These are phyloP conservation scores for Cheilinus undulatus DNA, from an alignment of 2,113 vertebrate species.

Conservation along the genomic window DNA sequence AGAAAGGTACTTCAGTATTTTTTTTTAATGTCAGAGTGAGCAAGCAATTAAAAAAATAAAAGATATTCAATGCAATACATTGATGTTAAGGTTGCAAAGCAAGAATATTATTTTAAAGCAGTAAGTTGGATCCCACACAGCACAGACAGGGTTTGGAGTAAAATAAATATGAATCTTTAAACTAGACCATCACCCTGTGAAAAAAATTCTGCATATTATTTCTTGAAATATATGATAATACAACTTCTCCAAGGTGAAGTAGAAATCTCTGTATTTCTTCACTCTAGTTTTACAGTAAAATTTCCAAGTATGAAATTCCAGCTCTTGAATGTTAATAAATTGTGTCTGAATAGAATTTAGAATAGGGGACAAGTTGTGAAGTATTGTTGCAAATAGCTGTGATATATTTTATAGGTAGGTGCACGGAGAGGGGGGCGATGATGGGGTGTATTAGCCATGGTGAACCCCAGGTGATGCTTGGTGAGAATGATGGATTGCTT, in stretches of 20 bases:
- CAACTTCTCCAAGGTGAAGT: background rate
- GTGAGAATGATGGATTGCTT: slow-evolving; percentile 44
- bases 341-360: background rate
- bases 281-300: background rate
- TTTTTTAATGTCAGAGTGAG: too few relatives aligned
- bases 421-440: slow-evolving; percentile 11
- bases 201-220: background rate
- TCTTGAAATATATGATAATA: background rate
- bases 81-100: background rate
- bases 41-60: too few relatives aligned
- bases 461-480: slow-evolving; percentile 25
- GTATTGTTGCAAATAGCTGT: background rate
- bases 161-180: too few relatives aligned
- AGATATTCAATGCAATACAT: too few relatives aligned
- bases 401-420: slow-evolving; percentile 11
- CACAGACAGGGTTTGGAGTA: too few relatives aligned
- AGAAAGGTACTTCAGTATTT: too few relatives aligned
- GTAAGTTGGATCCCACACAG: background rate
- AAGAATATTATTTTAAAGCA: background rate
- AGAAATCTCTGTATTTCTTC: background rate
- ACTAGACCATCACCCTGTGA: background rate
- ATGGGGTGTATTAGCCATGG: background rate
- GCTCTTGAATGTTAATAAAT: background rate
- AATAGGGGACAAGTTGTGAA: background rate
- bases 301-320: background rate